Conservation (phyloP, 2,888 invertebrate species). For the Thysanoteuthis rhombus region DNA sequence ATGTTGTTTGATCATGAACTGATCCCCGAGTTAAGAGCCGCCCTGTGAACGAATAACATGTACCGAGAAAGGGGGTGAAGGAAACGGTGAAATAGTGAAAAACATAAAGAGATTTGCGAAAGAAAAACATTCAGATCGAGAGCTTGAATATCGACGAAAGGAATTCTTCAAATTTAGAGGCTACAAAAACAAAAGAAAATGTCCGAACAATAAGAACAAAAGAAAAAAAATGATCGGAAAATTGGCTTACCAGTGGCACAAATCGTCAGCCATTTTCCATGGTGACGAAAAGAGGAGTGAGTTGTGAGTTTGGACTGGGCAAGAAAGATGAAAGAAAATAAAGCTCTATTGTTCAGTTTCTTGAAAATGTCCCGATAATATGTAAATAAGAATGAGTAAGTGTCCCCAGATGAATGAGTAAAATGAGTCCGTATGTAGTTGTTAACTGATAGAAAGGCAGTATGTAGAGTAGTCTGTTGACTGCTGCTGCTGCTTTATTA, state of each 20-base stretch:
- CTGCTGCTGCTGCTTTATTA: neutral
- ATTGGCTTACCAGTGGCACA: conserved; percentile 12
- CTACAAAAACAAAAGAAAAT: neutral
- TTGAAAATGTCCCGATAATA: neutral
- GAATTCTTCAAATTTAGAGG: neutral
- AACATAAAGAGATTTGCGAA: no score
- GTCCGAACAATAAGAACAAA: neutral
- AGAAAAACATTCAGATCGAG: neutral
- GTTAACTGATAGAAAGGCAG: neutral
- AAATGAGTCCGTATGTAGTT: neutral
- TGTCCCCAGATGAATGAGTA: neutral
- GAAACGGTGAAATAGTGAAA: no score
- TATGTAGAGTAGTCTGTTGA: neutral
- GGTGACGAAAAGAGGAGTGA: neutral
- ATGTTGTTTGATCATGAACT: neutral
- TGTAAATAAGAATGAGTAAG: neutral
- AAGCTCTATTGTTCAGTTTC: neutral
- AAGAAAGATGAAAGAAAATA: neutral
- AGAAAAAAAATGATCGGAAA: neutral
- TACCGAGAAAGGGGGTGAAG: neutral
- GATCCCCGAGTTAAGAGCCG: neutral
- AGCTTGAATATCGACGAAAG: neutral
- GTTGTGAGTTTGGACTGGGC: neutral
- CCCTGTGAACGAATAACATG: neutral
- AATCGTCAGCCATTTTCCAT: neutral